Conservation (phyloP, 2,113 vertebrate species). For the Anarhynchus alexandrinus region DNA sequence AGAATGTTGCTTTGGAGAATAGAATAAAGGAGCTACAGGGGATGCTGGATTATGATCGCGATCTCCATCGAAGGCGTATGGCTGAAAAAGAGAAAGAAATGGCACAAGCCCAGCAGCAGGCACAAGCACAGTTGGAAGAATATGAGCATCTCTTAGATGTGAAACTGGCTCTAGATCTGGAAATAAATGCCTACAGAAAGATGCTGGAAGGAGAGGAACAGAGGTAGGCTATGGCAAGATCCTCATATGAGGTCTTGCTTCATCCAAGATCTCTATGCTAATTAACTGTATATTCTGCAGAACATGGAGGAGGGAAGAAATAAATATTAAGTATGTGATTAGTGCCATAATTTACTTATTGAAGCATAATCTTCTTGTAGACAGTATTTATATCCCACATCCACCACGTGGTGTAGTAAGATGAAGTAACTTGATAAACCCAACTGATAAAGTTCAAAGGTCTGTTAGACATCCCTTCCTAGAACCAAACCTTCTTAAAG, state of each 20-base stretch:
- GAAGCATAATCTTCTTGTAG: neutral
- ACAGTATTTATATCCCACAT: neutral
- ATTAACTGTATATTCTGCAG: neutral
- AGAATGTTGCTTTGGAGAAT: conserved; percentile 76
- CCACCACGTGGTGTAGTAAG: neutral
- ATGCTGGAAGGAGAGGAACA: conserved; percentile 89
- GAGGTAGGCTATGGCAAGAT: conserved; percentile 66
- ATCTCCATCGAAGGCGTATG: conserved; percentile 64
- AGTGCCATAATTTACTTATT: neutral
- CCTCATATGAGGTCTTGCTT: neutral
- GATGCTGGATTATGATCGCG: conserved; percentile 71
- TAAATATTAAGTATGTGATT: neutral
- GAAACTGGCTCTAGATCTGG: conserved; percentile 86
- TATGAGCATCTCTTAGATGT: conserved; percentile 82
- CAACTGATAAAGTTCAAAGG: neutral
- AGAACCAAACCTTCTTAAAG: neutral
- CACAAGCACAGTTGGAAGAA: conserved; percentile 80
- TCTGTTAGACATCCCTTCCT: neutral
- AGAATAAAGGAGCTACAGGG: conserved; percentile 74
- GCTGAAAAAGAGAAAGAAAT: conserved; percentile 81
- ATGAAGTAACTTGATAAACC: neutral
- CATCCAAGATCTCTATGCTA: neutral
- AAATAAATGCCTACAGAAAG: conserved; percentile 85
- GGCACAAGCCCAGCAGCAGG: conserved; percentile 54
- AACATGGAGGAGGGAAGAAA: neutral